phyloP scores from a whole-genome alignment of 2,797 vertebrate genomes.

The Rhodeus uyekii region DNA sequence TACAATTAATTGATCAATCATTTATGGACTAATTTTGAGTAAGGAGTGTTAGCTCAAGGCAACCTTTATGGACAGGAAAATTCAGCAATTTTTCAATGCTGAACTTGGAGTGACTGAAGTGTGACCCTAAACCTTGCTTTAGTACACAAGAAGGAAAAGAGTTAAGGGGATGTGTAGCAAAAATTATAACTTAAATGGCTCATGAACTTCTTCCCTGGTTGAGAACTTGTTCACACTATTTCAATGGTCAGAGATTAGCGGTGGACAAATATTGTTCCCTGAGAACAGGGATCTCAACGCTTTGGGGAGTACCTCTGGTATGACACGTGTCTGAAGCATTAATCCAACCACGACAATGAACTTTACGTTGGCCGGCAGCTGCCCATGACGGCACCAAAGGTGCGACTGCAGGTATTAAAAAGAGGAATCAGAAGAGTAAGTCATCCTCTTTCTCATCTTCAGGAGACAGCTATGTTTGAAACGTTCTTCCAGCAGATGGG shows the following conservation, averaged over 20 bases:
- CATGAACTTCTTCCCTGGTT: background rate
- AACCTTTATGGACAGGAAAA: background rate
- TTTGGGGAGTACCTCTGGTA: too few species aligned
- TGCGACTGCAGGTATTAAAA: too few species aligned
- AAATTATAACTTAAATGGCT: conserved; percentile 21
- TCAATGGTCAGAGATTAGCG: conserved; percentile 11
- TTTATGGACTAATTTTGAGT: background rate
- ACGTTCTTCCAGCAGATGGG: too few species aligned
- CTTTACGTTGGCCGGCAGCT: too few species aligned
- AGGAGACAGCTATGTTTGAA: too few species aligned
- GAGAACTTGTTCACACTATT: background rate
- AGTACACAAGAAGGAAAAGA: background rate
- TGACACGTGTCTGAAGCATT: too few species aligned
- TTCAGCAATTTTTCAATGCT: background rate
- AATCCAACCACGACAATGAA: too few species aligned
- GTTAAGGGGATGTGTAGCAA: background rate
- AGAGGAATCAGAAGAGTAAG: too few species aligned
- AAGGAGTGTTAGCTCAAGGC: background rate
- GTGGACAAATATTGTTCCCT: background rate
- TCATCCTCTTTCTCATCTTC: too few species aligned
- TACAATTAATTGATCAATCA: background rate
- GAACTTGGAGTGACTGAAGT: too few species aligned
- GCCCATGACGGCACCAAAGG: too few species aligned
- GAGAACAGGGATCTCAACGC: too few species aligned
- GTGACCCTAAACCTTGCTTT: background rate